A percentile compares a stretch with the other conserved stretches of the same genome.
Evolutionary conservation across 2,888 invertebrate species (phyloP).

Genomic region (Meiosimyza decipiens): DNA sequence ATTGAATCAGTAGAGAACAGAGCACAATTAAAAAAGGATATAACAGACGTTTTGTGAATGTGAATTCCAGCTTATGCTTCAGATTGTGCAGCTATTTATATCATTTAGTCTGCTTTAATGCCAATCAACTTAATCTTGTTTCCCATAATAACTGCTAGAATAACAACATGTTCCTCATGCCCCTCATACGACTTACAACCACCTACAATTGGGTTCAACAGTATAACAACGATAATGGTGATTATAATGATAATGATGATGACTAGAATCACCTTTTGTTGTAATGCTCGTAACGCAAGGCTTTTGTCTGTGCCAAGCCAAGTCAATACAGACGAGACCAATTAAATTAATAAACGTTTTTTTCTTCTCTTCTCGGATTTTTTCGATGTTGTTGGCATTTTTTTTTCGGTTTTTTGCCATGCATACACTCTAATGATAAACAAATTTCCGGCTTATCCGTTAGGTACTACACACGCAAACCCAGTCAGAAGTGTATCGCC

Average conservation of each 20-base stretch:
- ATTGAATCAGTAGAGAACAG: no score
- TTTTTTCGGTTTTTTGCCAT: background rate
- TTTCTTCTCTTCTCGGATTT: no score
- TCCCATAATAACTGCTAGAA: no score
- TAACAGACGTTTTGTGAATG: no score
- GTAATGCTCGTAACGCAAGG: constrained; percentile 38
- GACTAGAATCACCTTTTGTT: constrained; percentile 27
- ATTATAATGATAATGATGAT: background rate
- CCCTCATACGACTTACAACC: background rate
- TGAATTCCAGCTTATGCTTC: no score
- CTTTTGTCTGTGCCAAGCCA: constrained; percentile 24
- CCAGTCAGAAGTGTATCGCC: background rate
- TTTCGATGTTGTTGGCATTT: no score
- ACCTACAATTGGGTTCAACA: background rate
- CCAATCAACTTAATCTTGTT: no score
- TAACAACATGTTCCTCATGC: background rate
- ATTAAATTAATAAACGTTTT: constrained; percentile 53
- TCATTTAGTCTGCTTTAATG: no score
- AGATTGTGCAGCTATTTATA: no score
- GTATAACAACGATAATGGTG: background rate
- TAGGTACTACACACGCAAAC: background rate
- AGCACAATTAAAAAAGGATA: no score
- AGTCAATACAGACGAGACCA: constrained; percentile 58
- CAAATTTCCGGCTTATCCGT: constrained; percentile 17
- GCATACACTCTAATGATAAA: constrained; percentile 21